A percentile compares a stretch with the other conserved stretches of the same genome.
phyloP scores from a whole-genome alignment of 2,113 vertebrate genomes.

The Hydrolagus affinis region DNA sequence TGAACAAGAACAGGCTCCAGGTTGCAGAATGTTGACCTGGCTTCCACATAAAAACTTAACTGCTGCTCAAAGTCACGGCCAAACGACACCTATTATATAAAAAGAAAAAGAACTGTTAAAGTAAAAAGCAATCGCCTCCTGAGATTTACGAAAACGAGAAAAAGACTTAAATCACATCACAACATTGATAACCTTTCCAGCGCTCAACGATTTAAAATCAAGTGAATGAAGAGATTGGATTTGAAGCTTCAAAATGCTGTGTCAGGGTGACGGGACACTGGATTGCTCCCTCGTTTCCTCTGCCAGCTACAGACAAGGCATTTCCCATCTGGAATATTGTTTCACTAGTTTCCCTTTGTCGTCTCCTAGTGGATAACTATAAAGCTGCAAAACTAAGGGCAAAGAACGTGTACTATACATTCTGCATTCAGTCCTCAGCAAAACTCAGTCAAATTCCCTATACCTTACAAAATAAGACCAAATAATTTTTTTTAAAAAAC shows the following conservation, averaged over 20 bases:
- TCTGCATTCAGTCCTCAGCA: too few relatives aligned
- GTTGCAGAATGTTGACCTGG: constrained; percentile 87
- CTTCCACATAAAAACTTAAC: constrained; percentile 93
- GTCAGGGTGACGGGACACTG: not conserved
- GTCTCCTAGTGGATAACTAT: too few relatives aligned
- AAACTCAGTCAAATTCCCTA: too few relatives aligned
- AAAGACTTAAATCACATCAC: not conserved
- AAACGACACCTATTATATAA: constrained; percentile 73
- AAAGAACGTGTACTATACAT: too few relatives aligned
- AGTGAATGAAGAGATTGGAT: not conserved
- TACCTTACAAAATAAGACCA: too few relatives aligned
- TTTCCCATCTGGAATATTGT: too few relatives aligned
- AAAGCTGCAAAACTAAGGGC: too few relatives aligned
- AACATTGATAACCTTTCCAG: not conserved
- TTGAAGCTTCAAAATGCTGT: not conserved
- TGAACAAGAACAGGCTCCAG: constrained; percentile 87
- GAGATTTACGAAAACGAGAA: not conserved
- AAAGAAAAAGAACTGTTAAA: constrained; percentile 6
- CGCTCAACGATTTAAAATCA: too few relatives aligned
- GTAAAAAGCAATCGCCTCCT: not conserved
- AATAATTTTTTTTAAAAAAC: too few relatives aligned
- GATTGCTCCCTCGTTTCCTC: too few relatives aligned
- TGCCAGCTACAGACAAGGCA: too few relatives aligned
- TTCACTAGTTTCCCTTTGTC: too few relatives aligned
- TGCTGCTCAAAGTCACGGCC: constrained; percentile 96